Base-by-base conservation (phyloP, 2,888 invertebrate genomes). In the Amphiduros pacificus region DNA sequence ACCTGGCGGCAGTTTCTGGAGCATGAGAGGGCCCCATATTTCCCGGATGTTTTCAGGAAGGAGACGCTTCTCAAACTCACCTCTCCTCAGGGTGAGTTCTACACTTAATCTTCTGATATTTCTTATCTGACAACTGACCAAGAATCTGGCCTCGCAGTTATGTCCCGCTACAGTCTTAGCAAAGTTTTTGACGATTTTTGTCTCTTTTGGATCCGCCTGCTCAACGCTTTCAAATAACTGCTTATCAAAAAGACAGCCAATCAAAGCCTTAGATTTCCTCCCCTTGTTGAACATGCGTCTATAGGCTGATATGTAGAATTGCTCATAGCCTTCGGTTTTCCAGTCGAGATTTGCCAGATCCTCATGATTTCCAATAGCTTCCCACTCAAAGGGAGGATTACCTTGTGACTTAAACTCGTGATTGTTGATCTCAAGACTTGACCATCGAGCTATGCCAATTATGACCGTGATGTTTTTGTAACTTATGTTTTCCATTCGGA, bases 311-410 rank as follows among this genome's bases (percentile, higher is more conserved):
- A 44, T 22, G 44, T 44, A 44, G n/a, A 44, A 44, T 44, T 44
- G 44, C 22, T 44, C 44, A 44, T 44, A 44, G 6, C 44, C 44
- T 44, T 44, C 44, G n/a, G 44, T 44, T 22, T 44, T 44, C 44
- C 44, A 44, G n/a, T 44, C 44, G 20, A 44, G n/a, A n/a, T 44
- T 44, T 6, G 22, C 44, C 9, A 44, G n/a, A 22, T 44, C n/a
- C 22, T 44, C 44, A 44, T 44, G 5, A 44, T 22, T 5, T 44
- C 22, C 20, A n/a, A n/a, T 44, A 4, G 44, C 6, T 17, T 44
- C 20, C 44, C 44, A 44, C n/a, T 44, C 44, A 44, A 20, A 44
- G n/a, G 44, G 44, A 17, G 44, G 44, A 44, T 44, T 44, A 6
- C 44, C 44, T 17, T 44, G 44, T n/a, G 20, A 20, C 6, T 44